Conservation (phyloP, 2,888 invertebrate genomes). For the Eulithis prunata region DNA sequence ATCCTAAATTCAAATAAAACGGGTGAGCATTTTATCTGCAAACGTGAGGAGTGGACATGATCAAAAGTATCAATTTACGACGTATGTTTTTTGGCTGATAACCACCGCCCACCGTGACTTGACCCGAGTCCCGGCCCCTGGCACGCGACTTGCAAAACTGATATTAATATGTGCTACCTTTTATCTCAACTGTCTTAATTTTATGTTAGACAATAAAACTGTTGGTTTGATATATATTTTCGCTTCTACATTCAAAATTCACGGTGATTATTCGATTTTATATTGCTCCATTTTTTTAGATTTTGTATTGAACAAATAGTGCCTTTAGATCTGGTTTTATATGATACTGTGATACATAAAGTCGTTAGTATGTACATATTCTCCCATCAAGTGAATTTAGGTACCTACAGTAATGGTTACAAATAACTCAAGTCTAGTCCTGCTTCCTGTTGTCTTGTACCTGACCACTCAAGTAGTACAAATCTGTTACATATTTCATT, state of each 20-base stretch:
- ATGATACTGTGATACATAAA: not conserved
- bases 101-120: slow-evolving; percentile 38
- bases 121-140: slow-evolving; percentile 33
- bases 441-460: not conserved
- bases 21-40: slow-evolving; percentile 13
- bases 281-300: too few relatives aligned
- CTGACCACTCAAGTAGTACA: not conserved
- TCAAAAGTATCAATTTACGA: slow-evolving; percentile 43
- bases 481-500: slow-evolving; percentile 14
- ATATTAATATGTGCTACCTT: slow-evolving; percentile 23
- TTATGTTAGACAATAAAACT: slow-evolving; percentile 8
- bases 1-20: slow-evolving; percentile 23
- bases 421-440: too few relatives aligned
- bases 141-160: slow-evolving; percentile 39
- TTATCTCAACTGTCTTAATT: slow-evolving; percentile 18
- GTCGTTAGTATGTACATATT: not conserved
- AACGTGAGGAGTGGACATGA: slow-evolving; percentile 37
- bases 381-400: too few relatives aligned
- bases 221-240: slow-evolving; percentile 10
- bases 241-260: too few relatives aligned
- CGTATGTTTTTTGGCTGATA: slow-evolving; percentile 36
- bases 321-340: too few relatives aligned
- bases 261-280: not conserved
- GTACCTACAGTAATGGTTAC: too few relatives aligned
- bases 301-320: too few relatives aligned